These are phyloP conservation scores for Corydoras maculifer DNA, from an alignment of 2,113 vertebrate genomes.

Conservation along the genomic window DNA sequence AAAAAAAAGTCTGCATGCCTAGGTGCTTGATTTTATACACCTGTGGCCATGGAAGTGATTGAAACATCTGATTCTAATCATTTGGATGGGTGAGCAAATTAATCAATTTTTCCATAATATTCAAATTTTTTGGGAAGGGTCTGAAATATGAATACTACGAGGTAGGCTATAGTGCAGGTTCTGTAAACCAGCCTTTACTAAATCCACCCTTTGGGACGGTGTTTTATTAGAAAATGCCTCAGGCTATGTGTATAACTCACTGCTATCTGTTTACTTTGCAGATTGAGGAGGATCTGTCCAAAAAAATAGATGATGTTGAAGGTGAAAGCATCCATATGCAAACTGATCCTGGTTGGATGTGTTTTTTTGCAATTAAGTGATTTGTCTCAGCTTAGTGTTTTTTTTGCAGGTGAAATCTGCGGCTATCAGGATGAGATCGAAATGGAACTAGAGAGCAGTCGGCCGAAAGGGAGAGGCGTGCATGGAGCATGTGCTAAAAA, in stretches of 20 bases:
- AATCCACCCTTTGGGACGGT: too few species aligned
- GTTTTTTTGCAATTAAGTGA: neutral
- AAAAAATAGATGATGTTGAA: constrained; percentile 86
- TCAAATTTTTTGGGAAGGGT: too few species aligned
- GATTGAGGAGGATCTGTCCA: constrained; percentile 83
- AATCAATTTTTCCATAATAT: too few species aligned
- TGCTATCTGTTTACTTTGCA: constrained; percentile 50
- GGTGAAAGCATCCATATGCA: constrained; percentile 60
- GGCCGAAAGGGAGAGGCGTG: constrained; percentile 80
- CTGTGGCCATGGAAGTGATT: too few species aligned
- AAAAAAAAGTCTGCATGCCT: too few species aligned
- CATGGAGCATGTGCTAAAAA: constrained; percentile 74
- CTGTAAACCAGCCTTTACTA: too few species aligned
- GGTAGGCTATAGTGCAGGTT: too few species aligned
- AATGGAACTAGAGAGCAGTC: constrained; percentile 77
- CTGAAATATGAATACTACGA: too few species aligned
- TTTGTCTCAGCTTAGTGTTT: neutral
- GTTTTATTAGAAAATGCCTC: neutral
- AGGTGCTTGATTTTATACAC: too few species aligned
- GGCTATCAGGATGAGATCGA: constrained; percentile 91
- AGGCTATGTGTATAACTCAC: neutral
- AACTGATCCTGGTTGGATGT: neutral
- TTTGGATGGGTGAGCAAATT: too few species aligned
- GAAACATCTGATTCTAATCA: too few species aligned
- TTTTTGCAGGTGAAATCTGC: constrained; percentile 80